Base-by-base conservation (phyloP, 2,113 vertebrate genomes). In the Datnioides undecimradiatus region DNA sequence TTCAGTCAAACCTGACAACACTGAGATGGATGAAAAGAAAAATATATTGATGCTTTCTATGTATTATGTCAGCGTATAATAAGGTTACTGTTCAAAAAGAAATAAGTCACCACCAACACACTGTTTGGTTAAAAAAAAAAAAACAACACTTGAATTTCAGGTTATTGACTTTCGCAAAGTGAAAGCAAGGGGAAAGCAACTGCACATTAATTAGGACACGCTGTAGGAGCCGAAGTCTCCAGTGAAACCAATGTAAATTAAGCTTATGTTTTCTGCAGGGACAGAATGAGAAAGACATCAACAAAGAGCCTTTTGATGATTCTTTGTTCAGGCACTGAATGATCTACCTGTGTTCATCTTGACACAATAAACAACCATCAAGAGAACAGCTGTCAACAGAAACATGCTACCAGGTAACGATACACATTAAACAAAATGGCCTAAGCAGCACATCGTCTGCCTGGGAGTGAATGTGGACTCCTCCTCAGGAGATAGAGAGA, bases 361-460 rank as follows among this genome's bases (percentile, higher is more conserved):
- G 64, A 83, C 48, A 81, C 49, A 60, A 68, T 79, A 75, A 67
- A 89, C 70, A 80, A 67, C 14, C 62, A 58, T 73, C 38, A 40
- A 63, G 76, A 73, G 73, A 84, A 83, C 67, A 75, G 83, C 80
- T 91, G 85, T 84, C 82, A 63, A 54, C 65, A 46, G 67, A 79
- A 73, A 76, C 79, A 54, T 85, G 78, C 80, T 29, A 46, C 59
- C 82, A 83, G 80, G 84, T 82, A 84, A 84, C 38, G 46, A 76
- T 62, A 52, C 73, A 75, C 73, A 86, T 87, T 59, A 77, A 65
- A 45, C 57, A 87, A 85, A 89, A 82, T 48, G 75, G 69, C 55
- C 71, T 57, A n/a, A 73, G 75, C 66, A 57, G 79, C 29, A 54
- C 19, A 29, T 80, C 27, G 10, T 73, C 13, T 23, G 48, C 63